Base-by-base conservation (phyloP, 64 coral and sea anemone species). In the Anthopleura sola region DNA sequence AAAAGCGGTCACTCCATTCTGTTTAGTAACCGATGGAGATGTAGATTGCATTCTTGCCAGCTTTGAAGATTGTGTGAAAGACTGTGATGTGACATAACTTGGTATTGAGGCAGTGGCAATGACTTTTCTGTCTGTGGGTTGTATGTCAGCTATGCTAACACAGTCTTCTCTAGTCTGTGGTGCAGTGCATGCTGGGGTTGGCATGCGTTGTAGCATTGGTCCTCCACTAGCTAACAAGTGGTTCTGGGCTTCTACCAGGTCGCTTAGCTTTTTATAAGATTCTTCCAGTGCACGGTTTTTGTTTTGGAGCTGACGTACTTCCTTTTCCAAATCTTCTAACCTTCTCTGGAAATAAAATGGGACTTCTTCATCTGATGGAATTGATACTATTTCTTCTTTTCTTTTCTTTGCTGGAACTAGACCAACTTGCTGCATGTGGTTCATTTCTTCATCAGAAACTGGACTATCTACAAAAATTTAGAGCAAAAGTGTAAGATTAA, bases 241-340 rank as follows among this genome's bases (percentile, higher is more conserved):
- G 51, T 99, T 99, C 54, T 99, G 97, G 48, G 97, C 97, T 88
- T 99, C 97, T 17, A 99, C 90, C 24, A 99, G 90, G 54, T 99
- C 89, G 4, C 90, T 76, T 0, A 99, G 81, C 31, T 92, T 99
- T 37, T 94, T 94, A 82, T 99, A 94, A 0, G 90, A 94, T 71
- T 99, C 92, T 49, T 95, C 92, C 0, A 99, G 58, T 2, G 87
- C 88, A 49, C 82, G 83, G 60, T 99, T 94, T 82, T 86, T 91
- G 54, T 99, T 90, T 60, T 99, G 97, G 34, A 99, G 88, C 24
- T 78, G 36, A 6, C 33, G 12, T 16, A 91, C 89, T 60, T 91
- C 83, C 37, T 78, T 88, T 86, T 96, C 94, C 32, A 96, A 68
- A 14, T 96, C 82, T 90, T 96, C 90, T 75, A 96, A 87, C 75